Conservation (phyloP, 2,888 invertebrate species). For the Syrphus vitripennis region DNA sequence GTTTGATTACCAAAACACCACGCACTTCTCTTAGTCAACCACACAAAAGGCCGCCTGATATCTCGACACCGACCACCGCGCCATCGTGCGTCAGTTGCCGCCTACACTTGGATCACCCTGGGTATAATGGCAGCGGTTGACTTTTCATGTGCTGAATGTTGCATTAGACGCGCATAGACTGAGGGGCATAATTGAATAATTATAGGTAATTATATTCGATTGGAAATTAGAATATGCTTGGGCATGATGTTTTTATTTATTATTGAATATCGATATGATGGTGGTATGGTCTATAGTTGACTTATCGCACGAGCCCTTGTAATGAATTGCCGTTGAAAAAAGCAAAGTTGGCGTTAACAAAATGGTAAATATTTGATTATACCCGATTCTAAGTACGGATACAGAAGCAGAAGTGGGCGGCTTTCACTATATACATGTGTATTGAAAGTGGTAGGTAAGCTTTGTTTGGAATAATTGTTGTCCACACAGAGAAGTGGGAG, state of each 20-base stretch:
- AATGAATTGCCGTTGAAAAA: conserved; percentile 24
- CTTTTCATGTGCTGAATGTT: background rate
- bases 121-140: conserved; percentile 7
- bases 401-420: background rate
- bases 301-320: conserved; percentile 7
- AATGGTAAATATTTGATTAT: conserved; percentile 58
- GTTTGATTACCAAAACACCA: conserved; percentile 54
- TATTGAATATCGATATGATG: background rate
- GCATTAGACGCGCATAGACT: background rate
- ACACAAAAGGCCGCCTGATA: conserved; percentile 32
- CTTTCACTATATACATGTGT: background rate
- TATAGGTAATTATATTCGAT: conserved; percentile 68
- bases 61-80: background rate
- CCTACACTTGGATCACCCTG: conserved; percentile 35
- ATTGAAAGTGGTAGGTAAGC: background rate
- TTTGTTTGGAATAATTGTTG: conserved; percentile 22
- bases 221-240: conserved; percentile 60
- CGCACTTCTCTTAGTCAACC: conserved; percentile 55
- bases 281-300: background rate
- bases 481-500: background rate
- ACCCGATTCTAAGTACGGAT: background rate
- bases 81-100: background rate
- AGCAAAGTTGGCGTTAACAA: conserved; percentile 31
- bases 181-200: conserved; percentile 64
- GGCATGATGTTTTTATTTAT: conserved; percentile 1